Conservation (phyloP, 2,888 invertebrate species). For the Craniophora ligustri region DNA sequence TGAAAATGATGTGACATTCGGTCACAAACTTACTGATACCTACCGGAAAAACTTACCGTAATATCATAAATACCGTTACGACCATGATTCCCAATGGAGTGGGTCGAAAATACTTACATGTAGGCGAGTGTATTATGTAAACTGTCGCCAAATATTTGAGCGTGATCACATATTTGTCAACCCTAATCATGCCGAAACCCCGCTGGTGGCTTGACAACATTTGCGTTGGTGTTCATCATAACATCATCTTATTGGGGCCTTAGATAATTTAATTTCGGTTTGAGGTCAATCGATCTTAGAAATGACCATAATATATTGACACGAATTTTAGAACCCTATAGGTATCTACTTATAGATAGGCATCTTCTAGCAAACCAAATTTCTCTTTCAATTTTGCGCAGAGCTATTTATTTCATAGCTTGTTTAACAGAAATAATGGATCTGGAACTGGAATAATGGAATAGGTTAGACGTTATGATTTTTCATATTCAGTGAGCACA, state of each 20-base stretch:
- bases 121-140: background rate
- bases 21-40: too few species aligned
- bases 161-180: constrained; percentile 43
- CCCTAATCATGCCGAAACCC: constrained; percentile 33
- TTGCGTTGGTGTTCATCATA: constrained; percentile 24
- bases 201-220: constrained; percentile 28
- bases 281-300: constrained; percentile 23
- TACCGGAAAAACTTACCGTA: background rate
- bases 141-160: constrained; percentile 28
- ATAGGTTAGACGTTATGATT: too few species aligned
- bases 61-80: background rate
- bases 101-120: constrained; percentile 9
- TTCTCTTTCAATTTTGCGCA: too few species aligned
- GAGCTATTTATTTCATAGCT: too few species aligned
- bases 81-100: constrained; percentile 1
- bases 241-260: constrained; percentile 8
- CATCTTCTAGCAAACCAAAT: too few species aligned
- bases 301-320: too few species aligned
- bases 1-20: too few species aligned
- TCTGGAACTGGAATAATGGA: too few species aligned
- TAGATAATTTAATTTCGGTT: constrained; percentile 27
- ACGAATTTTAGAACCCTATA: too few species aligned
- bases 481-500: too few species aligned
- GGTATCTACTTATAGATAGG: too few species aligned
- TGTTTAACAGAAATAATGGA: too few species aligned